Evolutionary conservation across 2,113 vertebrate species (phyloP), one percentile per base, ranked within the genome.

Genomic region (Nothoprocta pentlandii): DNA sequence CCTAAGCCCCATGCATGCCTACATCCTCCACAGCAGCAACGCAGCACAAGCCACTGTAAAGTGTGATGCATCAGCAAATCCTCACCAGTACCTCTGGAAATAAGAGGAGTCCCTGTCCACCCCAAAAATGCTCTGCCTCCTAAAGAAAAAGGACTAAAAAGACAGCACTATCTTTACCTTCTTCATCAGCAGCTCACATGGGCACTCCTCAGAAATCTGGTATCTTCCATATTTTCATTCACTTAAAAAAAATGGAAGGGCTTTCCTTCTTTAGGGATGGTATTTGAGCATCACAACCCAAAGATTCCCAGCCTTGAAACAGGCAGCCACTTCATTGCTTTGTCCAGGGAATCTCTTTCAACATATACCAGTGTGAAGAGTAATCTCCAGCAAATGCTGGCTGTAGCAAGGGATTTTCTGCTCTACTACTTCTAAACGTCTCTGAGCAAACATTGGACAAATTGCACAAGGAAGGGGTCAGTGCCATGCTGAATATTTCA

Each of bases 341-440:
- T 0, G 3, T 63, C 93, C 87, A 75, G 19, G 51, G 90, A 89
- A 89, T 66, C 85, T 92, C 62, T 87, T 95, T 67, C 87, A 91
- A 73, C 59, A 62, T 23, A 92, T 1, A 88, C 76, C 79, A 79
- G n/a, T 77, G 91, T 54, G 94, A 91, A 82, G 86, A 92, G 62
- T 91, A 96, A 97, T 92, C 88, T 71, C 75, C 70, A 94, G 59
- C 75, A 95, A 95, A 93, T 71, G 67, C 85, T 81, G 75, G 61
- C 78, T 93, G 80, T 88, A 96, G 92, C 86, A 91, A 88, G 86
- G 75, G 93, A 91, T 96, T 94, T 97, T 97, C 93, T 95, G 93
- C 92, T 94, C 79, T 41, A 76, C 83, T 93, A 90, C 93, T 80
- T 94, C 85, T 83, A 91, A 96, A 96, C 94, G 93, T 96, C 59